Evolutionary conservation across 2,888 invertebrate species (phyloP).

Genomic region (Plemyria rubiginata): DNA sequence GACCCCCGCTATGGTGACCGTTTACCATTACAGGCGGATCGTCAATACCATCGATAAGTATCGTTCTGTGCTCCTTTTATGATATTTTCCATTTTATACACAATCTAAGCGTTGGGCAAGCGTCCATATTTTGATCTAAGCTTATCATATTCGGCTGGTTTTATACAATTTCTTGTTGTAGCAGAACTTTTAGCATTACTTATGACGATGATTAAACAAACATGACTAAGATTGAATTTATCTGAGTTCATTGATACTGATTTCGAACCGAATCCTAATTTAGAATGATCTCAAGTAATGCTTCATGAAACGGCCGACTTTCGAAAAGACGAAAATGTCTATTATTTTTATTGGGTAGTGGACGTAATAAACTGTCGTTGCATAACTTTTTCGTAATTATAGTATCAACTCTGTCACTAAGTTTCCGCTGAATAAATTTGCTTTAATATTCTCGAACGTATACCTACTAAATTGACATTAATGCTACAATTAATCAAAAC

Average conservation of each 20-base stretch:
- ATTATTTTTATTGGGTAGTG: neutral
- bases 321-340: neutral
- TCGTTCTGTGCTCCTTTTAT: slow-evolving; percentile 40
- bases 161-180: slow-evolving; percentile 4
- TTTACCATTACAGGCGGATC: slow-evolving; percentile 46
- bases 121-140: slow-evolving; percentile 12
- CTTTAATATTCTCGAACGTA: slow-evolving; percentile 15
- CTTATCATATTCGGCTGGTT: slow-evolving; percentile 5
- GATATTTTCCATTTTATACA: slow-evolving; percentile 33
- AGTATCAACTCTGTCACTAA: slow-evolving; percentile 12
- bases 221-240: slow-evolving; percentile 8
- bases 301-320: neutral
- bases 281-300: slow-evolving; percentile 2
- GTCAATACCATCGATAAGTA: slow-evolving; percentile 45
- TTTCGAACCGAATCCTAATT: slow-evolving; percentile 4
- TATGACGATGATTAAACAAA: slow-evolving; percentile 10
- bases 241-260: slow-evolving; percentile 18
- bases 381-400: slow-evolving; percentile 6
- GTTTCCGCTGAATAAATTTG: slow-evolving; percentile 21
- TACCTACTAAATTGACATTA: slow-evolving; percentile 33
- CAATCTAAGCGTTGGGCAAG: slow-evolving; percentile 17
- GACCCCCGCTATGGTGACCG: slow-evolving; percentile 53
- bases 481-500: slow-evolving; percentile 35
- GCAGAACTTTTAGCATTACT: slow-evolving; percentile 10
- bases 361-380: neutral